phyloP scores from a whole-genome alignment of 2,888 invertebrate genomes.

The Sphinx pinastri region DNA sequence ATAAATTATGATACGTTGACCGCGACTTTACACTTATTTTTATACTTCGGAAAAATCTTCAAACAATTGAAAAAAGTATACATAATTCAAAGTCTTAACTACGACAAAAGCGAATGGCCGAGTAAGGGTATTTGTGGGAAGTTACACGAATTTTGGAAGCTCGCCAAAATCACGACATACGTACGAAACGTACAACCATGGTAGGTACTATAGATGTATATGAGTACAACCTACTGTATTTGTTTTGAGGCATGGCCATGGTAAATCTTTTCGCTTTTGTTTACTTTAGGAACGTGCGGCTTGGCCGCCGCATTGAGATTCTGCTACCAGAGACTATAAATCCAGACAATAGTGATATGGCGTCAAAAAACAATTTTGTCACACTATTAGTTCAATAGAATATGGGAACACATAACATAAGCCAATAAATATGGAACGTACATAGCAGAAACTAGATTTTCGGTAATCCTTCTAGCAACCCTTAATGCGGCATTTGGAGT shows the following conservation, averaged over 20 bases:
- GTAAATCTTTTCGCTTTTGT: background rate
- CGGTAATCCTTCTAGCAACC: conserved; percentile 32
- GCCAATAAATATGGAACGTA: conserved; percentile 11
- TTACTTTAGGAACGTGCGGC: background rate
- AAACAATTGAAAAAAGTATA: background rate
- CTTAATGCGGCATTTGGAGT: conserved; percentile 58
- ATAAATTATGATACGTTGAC: conserved; percentile 62
- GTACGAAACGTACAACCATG: background rate
- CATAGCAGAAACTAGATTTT: conserved; percentile 46
- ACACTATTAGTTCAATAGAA: background rate
- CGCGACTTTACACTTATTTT: conserved; percentile 31
- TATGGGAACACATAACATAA: background rate
- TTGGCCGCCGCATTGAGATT: no score
- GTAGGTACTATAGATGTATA: conserved; percentile 1
- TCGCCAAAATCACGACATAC: conserved; percentile 64
- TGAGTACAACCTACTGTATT: background rate
- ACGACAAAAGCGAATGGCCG: conserved; percentile 63
- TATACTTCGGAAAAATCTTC: background rate
- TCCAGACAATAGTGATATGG: no score
- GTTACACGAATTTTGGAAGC: conserved; percentile 59
- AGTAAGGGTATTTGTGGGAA: conserved; percentile 57
- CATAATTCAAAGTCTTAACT: conserved; percentile 64
- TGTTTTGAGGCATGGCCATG: background rate
- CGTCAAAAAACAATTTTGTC: no score
- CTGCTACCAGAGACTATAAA: no score